Evolutionary conservation across 2,797 vertebrate genomes (phyloP).

Genomic region (Lacerta viridis): DNA sequence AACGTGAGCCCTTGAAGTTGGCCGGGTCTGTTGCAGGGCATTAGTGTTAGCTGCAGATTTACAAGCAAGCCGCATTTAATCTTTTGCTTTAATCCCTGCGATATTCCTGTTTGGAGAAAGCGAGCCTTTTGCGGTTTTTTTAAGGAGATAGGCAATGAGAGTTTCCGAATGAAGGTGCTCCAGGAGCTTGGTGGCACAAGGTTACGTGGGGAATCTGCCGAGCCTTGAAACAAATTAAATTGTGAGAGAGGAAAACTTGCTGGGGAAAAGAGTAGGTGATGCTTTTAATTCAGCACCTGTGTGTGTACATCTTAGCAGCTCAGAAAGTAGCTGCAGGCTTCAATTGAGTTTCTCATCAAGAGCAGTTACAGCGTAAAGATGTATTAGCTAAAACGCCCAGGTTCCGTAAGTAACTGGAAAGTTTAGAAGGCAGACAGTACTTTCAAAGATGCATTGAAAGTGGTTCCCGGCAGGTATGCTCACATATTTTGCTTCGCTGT

Average conservation of each 20-base stretch:
- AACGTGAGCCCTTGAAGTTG: conserved; percentile 49
- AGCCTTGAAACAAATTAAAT: conserved; percentile 50
- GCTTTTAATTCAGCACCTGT: conserved; percentile 65
- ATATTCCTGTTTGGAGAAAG: conserved; percentile 58
- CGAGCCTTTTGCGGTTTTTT: conserved; percentile 44
- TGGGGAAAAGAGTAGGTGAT: conserved; percentile 63
- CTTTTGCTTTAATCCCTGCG: conserved; percentile 65
- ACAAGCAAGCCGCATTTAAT: conserved; percentile 67
- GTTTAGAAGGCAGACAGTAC: not conserved
- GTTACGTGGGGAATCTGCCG: conserved; percentile 49
- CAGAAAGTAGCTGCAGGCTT: conserved; percentile 57
- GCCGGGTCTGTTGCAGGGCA: conserved; percentile 54
- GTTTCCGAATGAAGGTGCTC: conserved; percentile 23
- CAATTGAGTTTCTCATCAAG: conserved; percentile 72
- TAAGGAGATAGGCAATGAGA: conserved; percentile 61
- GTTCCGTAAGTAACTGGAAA: conserved; percentile 60
- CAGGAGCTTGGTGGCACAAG: conserved; percentile 40
- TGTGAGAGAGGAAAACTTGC: not conserved
- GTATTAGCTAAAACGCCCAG: conserved; percentile 44
- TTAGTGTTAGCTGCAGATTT: conserved; percentile 68
- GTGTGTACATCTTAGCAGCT: conserved; percentile 58
- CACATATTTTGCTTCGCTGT: not conserved
- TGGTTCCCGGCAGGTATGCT: not conserved
- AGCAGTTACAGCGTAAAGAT: conserved; percentile 57
- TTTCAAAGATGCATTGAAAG: not conserved